phyloP scores from a whole-genome alignment of 2,797 vertebrate genomes.

The Carcharodon carcharias region DNA sequence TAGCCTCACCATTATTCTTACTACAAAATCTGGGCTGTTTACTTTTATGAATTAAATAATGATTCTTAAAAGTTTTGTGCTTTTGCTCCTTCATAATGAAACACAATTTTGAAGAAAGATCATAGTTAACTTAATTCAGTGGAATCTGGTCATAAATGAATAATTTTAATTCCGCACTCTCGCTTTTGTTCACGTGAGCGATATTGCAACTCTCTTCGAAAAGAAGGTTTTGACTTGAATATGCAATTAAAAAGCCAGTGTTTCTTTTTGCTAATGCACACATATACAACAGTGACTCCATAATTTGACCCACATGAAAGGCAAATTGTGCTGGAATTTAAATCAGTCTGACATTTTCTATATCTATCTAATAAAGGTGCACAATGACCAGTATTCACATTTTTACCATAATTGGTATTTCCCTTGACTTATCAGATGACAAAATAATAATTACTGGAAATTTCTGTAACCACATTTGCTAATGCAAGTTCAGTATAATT shows the following conservation, averaged over 20 bases:
- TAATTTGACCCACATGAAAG: neutral
- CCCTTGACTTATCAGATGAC: neutral
- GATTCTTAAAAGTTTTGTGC: neutral
- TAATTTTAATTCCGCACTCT: neutral
- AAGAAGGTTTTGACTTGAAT: neutral
- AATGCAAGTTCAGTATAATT: neutral
- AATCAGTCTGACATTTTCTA: neutral
- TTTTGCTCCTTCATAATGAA: neutral
- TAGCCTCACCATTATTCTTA: neutral
- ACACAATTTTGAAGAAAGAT: neutral
- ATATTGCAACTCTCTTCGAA: neutral
- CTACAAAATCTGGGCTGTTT: neutral
- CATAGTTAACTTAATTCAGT: neutral
- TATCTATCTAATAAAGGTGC: neutral
- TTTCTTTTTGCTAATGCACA: neutral
- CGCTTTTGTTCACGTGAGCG: neutral
- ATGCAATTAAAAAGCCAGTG: neutral
- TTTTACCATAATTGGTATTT: constrained; percentile 30
- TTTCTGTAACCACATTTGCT: neutral
- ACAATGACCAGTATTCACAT: constrained; percentile 22
- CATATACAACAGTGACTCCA: neutral
- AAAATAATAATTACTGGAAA: constrained; percentile 26
- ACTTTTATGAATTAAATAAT: neutral
- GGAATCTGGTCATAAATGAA: neutral
- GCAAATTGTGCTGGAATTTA: neutral